These are phyloP conservation scores for Cosmorhoe ocellata DNA, from an alignment of 2,888 invertebrate genomes.

Conservation along the genomic window DNA sequence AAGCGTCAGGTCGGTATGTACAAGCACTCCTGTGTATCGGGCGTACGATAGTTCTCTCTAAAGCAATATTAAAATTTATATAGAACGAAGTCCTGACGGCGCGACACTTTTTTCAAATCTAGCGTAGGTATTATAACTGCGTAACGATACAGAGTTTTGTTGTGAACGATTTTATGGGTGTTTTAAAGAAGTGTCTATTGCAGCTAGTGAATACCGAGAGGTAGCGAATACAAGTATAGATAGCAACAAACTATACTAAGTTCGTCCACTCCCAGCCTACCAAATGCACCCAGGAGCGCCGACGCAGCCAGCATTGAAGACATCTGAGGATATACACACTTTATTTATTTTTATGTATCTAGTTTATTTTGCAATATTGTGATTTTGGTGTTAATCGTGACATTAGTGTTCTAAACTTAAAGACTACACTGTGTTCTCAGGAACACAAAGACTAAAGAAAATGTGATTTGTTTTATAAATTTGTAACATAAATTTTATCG, in stretches of 20 bases:
- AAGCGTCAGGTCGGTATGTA: conserved; percentile 37
- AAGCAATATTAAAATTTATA: conserved; percentile 60
- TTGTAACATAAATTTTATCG: conserved; percentile 40
- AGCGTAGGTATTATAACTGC: conserved; percentile 34
- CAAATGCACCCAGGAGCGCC: conserved; percentile 81
- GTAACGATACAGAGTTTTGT: conserved; percentile 24
- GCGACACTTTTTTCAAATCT: conserved; percentile 51
- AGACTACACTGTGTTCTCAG: conserved; percentile 60
- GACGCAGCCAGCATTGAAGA: conserved; percentile 95
- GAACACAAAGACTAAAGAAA: conserved; percentile 64
- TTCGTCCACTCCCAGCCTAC: conserved; percentile 54
- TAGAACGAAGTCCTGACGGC: conserved; percentile 50
- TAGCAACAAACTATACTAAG: conserved; percentile 60
- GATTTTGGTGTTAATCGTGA: conserved; percentile 67
- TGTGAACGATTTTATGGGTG: conserved; percentile 24
- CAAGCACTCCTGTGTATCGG: conserved; percentile 62
- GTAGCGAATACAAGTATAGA: conserved; percentile 50
- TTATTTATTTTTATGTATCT: conserved; percentile 23
- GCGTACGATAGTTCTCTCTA: conserved; percentile 52
- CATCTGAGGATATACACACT: conserved; percentile 88
- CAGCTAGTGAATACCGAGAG: conserved; percentile 63
- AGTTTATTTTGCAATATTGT: conserved; percentile 63
- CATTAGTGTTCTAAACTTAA: conserved; percentile 45
- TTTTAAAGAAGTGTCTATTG: conserved; percentile 56
- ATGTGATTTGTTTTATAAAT: conserved; percentile 74